Evolutionary conservation across 2,113 vertebrate genomes (phyloP).

Genomic region (Onychostruthus taczanowskii): DNA sequence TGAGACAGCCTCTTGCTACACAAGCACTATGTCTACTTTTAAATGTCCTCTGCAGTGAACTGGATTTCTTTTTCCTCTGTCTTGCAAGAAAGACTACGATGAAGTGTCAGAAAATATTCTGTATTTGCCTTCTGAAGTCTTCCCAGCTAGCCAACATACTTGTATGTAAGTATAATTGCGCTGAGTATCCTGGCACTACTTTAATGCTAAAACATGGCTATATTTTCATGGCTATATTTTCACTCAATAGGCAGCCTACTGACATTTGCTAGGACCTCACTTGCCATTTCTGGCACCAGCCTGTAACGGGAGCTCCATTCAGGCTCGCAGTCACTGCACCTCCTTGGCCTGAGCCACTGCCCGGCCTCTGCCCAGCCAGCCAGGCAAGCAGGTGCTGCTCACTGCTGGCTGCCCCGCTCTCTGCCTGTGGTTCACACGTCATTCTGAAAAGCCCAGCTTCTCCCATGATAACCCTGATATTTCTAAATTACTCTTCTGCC

Average conservation of each 20-base stretch:
- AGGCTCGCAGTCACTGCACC: neutral
- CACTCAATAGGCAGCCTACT: neutral
- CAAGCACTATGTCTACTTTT: neutral
- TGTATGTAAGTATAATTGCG: neutral
- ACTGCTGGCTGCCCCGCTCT: fast-evolving
- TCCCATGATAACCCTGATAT: neutral
- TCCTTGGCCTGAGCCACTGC: fast-evolving
- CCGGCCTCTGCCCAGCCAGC: fast-evolving
- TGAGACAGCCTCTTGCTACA: neutral
- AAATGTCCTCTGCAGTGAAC: neutral
- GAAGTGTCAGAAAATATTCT: neutral
- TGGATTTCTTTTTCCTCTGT: neutral
- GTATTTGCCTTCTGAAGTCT: neutral
- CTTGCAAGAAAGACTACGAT: neutral
- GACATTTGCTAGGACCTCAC: neutral
- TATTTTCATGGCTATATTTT: neutral
- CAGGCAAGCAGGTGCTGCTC: neutral
- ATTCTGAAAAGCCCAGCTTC: neutral
- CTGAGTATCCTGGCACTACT: neutral
- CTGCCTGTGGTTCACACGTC: neutral
- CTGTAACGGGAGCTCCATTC: neutral
- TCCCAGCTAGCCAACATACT: neutral
- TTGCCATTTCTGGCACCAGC: neutral
- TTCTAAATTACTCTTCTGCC: neutral
- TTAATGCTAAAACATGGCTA: neutral